These are phyloP conservation scores for Aphodius granarius DNA, from an alignment of 2,888 invertebrate species.

Conservation along the genomic window DNA sequence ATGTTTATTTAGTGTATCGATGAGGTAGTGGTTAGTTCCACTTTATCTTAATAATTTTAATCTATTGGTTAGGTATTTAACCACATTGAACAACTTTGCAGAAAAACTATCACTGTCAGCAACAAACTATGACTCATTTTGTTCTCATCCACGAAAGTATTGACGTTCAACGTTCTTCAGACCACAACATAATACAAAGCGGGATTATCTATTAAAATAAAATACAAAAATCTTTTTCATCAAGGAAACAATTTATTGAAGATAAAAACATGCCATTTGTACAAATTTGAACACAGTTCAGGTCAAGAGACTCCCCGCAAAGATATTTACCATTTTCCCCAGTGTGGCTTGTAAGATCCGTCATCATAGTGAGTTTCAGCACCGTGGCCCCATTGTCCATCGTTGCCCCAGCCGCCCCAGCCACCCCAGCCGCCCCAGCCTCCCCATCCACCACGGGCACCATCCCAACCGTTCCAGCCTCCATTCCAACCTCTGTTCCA, in stretches of 20 bases:
- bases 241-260: background rate
- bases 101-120: no score
- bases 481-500: background rate
- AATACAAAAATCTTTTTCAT: background rate
- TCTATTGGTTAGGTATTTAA: no score
- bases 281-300: background rate
- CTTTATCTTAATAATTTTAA: no score
- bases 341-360: constrained; percentile 40
- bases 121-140: no score
- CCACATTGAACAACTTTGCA: no score
- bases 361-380: constrained; percentile 42
- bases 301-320: background rate
- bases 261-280: background rate
- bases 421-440: constrained; percentile 25
- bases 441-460: constrained; percentile 11
- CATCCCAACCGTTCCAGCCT: constrained; percentile 11
- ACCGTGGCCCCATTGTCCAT: constrained; percentile 38
- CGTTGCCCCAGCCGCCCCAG: constrained; percentile 33
- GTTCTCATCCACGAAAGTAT: no score
- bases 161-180: no score
- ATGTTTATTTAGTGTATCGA: no score
- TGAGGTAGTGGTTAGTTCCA: no score
- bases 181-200: no score
- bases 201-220: background rate
- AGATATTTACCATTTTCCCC: constrained; percentile 1